Conservation (phyloP, 2,797 vertebrate species). For the Apodemus agrarius region DNA sequence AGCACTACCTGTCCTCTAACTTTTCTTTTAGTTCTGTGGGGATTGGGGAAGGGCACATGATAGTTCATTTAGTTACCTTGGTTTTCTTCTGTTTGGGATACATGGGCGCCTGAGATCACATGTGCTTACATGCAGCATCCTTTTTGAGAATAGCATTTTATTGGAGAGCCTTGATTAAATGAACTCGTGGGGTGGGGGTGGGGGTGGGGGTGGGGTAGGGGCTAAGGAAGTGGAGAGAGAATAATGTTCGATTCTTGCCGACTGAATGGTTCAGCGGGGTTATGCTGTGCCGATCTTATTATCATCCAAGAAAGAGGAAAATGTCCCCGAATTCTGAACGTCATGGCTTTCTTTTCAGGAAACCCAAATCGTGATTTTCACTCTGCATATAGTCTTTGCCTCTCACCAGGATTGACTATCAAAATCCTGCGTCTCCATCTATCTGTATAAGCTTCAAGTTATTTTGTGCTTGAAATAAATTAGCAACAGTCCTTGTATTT, state of each 20-base stretch:
- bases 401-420: not conserved
- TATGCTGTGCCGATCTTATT: not conserved
- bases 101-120: not conserved
- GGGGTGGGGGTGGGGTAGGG: rapidly evolving
- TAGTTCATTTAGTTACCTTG: not conserved
- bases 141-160: slow-evolving; percentile 26
- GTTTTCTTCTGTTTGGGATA: not conserved
- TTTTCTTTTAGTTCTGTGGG: not conserved
- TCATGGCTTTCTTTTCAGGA: slow-evolving; percentile 13
- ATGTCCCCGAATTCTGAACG: not conserved
- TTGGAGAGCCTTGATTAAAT: not conserved
- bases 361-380: slow-evolving; percentile 22
- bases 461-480: slow-evolving; percentile 1
- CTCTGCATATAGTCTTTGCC: not conserved
- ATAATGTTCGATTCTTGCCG: not conserved
- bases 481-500: slow-evolving; percentile 8
- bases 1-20: not conserved
- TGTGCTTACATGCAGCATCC: not conserved
- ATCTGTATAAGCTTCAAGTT: not conserved
- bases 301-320: not conserved
- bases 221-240: not conserved
- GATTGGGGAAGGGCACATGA: not conserved
- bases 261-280: not conserved
- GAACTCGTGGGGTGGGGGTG: not conserved
- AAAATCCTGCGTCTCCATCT: not conserved